Evolutionary conservation across 2,113 vertebrate species (phyloP).

Genomic region (Maccullochella peelii): DNA sequence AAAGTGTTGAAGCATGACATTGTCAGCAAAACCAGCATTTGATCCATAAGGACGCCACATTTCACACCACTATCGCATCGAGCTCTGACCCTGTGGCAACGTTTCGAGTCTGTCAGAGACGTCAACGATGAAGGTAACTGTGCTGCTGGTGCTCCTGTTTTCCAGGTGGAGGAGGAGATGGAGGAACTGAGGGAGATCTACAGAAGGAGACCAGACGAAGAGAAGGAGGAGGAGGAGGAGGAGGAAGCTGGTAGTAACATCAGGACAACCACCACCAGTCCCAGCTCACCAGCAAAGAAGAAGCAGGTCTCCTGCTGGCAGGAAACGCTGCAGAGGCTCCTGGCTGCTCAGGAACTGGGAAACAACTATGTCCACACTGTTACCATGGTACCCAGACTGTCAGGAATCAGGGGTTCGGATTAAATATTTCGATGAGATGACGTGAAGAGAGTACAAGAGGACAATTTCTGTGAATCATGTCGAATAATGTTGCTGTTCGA

Average conservation of each 20-base stretch:
- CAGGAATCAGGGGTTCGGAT: background rate
- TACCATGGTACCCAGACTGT: conserved; percentile 35
- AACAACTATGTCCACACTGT: background rate
- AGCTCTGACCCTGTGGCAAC: too few relatives aligned
- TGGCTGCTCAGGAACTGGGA: conserved; percentile 42
- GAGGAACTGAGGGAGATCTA: conserved; percentile 22
- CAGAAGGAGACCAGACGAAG: conserved; percentile 5
- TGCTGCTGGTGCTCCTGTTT: background rate
- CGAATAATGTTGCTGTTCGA: background rate
- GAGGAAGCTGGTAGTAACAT: background rate
- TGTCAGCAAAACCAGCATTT: too few relatives aligned
- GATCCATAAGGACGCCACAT: too few relatives aligned
- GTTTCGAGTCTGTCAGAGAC: background rate
- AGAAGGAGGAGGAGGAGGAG: conserved; percentile 3
- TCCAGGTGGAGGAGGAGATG: conserved; percentile 54
- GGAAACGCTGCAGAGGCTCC: conserved; percentile 19
- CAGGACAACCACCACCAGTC: background rate
- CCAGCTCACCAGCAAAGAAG: background rate
- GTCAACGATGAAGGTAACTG: background rate
- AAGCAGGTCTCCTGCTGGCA: background rate
- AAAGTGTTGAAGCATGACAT: too few relatives aligned
- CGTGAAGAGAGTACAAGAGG: background rate
- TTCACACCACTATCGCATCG: too few relatives aligned
- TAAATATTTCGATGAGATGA: background rate
- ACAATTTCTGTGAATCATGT: background rate